These are phyloP conservation scores for Carduelis carduelis DNA, from an alignment of 2,797 vertebrate genomes.

Conservation along the genomic window DNA sequence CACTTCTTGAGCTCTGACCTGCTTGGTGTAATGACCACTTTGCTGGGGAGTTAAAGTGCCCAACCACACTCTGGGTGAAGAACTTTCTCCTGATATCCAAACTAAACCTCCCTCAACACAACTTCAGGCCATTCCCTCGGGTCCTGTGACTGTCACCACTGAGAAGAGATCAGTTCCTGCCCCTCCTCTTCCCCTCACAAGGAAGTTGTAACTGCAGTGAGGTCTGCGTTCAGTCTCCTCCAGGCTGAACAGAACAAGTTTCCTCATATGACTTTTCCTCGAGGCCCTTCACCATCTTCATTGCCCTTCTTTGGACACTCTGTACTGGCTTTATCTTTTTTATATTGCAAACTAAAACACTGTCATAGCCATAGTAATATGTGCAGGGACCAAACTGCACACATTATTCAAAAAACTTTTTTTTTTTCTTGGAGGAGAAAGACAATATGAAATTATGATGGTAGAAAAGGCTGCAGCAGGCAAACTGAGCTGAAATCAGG, in stretches of 20 bases:
- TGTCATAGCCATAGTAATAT: too few species aligned
- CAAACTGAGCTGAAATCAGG: not conserved
- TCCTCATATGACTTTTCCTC: rapidly evolving
- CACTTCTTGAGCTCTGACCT: not conserved
- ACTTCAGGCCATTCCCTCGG: rapidly evolving
- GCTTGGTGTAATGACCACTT: too few species aligned
- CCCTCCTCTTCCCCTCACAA: rapidly evolving
- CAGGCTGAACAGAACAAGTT: not conserved
- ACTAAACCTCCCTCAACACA: not conserved
- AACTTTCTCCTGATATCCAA: not conserved
- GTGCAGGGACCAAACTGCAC: not conserved
- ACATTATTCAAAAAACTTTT: not conserved
- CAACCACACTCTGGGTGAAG: not conserved
- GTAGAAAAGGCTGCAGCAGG: not conserved
- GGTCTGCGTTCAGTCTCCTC: not conserved
- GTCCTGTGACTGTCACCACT: not conserved
- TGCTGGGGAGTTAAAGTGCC: not conserved
- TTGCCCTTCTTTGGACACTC: not conserved
- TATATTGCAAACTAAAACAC: too few species aligned
- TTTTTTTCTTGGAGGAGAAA: not conserved
- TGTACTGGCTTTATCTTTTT: not conserved
- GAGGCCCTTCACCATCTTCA: not conserved
- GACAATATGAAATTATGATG: not conserved
- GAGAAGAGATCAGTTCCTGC: not conserved
- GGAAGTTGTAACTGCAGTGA: not conserved